phyloP scores from a whole-genome alignment of 2,113 vertebrate genomes.

The Salvelinus fontinalis region DNA sequence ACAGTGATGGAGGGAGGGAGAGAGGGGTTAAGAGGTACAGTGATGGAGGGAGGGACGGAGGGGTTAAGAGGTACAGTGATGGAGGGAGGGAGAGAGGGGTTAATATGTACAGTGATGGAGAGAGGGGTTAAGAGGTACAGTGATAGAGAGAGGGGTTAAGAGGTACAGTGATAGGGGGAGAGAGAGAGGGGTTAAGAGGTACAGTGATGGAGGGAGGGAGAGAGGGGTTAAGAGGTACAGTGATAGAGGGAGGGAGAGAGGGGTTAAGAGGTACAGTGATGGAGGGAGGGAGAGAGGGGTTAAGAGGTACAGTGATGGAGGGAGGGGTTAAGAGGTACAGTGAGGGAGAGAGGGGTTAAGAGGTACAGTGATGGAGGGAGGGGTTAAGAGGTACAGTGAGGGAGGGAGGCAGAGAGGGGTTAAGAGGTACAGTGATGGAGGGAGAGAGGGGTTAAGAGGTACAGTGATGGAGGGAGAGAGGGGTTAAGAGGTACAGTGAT shows the following conservation, averaged over 20 bases:
- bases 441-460: conserved; percentile 70
- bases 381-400: conserved; percentile 56
- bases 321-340: conserved; percentile 66
- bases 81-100: too few species aligned
- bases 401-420: conserved; percentile 65
- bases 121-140: too few species aligned
- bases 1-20: too few species aligned
- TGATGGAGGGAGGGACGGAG: too few species aligned
- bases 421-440: conserved; percentile 44
- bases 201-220: conserved; percentile 62
- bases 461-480: conserved; percentile 62
- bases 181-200: conserved; percentile 61
- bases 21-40: too few species aligned
- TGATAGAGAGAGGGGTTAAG: conserved; percentile 56
- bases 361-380: conserved; percentile 69
- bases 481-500: conserved; percentile 57
- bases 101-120: too few species aligned
- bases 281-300: conserved; percentile 76
- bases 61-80: too few species aligned
- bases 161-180: conserved; percentile 69
- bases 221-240: too few species aligned
- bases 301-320: conserved; percentile 61
- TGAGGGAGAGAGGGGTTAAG: conserved; percentile 68
- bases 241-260: too few species aligned
- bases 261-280: conserved; percentile 60